phyloP scores from a whole-genome alignment of 2,113 vertebrate genomes.

The Eurystomus gularis region DNA sequence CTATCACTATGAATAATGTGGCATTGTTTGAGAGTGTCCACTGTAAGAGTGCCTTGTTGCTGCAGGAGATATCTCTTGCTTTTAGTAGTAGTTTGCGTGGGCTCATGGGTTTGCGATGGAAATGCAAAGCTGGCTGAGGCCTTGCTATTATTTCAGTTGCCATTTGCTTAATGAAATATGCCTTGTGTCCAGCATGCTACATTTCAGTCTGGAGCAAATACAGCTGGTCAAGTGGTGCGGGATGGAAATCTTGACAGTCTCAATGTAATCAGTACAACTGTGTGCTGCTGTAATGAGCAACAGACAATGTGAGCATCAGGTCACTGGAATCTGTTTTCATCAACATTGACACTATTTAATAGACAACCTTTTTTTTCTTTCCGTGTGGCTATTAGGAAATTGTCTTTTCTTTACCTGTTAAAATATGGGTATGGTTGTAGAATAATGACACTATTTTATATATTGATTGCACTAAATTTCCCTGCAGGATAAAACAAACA shows the following conservation, averaged over 20 bases:
- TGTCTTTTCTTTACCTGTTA: not conserved
- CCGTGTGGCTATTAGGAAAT: not conserved
- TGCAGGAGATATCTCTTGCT: not conserved
- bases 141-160: not conserved
- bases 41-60: not conserved
- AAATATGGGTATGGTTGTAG: not conserved
- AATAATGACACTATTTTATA: not conserved
- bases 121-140: not conserved
- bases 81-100: not conserved
- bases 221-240: not conserved
- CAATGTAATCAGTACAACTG: not conserved
- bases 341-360: not conserved
- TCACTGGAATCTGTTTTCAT: not conserved
- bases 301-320: not conserved
- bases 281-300: not conserved
- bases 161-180: not conserved
- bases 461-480: not conserved
- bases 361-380: not conserved
- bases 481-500: not conserved
- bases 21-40: not conserved
- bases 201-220: not conserved
- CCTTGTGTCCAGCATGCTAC: not conserved
- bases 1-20: not conserved
- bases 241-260: not conserved
- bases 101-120: not conserved